A percentile compares a stretch with the other conserved stretches of the same genome.
Conservation (phyloP, 2,797 vertebrate genomes). For the Ctenopoma kingsleyae region DNA sequence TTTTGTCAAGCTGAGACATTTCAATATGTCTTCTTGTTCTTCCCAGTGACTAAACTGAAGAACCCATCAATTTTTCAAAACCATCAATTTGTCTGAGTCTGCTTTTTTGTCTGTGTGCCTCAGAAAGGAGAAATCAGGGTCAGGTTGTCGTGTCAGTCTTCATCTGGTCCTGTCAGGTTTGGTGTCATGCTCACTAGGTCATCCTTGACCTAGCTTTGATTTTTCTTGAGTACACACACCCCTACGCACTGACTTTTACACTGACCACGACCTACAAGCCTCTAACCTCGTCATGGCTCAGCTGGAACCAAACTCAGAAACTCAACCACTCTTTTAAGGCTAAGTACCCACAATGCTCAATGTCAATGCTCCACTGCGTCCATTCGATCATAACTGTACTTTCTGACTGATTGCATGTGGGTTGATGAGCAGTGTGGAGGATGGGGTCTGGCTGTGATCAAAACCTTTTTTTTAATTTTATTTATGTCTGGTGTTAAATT, state of each 20-base stretch:
- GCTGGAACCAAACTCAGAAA: slow-evolving; percentile 15
- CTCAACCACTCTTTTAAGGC: neutral
- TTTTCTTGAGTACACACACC: slow-evolving; percentile 49
- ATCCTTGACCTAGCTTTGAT: slow-evolving; percentile 40
- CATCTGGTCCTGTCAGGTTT: slow-evolving; percentile 42
- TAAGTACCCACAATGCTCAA: slow-evolving; percentile 27
- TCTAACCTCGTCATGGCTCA: slow-evolving; percentile 12
- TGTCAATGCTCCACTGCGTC: slow-evolving; percentile 57
- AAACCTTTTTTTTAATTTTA: slow-evolving; percentile 7
- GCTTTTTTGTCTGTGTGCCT: slow-evolving; percentile 69
- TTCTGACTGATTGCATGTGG: slow-evolving; percentile 49
- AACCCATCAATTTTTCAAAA: neutral
- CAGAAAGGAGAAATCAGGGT: slow-evolving; percentile 74
- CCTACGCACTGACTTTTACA: slow-evolving; percentile 8
- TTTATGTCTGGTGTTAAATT: slow-evolving; percentile 32
- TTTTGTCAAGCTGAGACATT: neutral
- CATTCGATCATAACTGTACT: slow-evolving; percentile 71
- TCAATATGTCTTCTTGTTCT: neutral
- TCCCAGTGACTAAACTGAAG: neutral
- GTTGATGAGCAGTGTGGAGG: slow-evolving; percentile 43
- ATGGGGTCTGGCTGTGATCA: slow-evolving; percentile 29
- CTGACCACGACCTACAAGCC: slow-evolving; percentile 11
- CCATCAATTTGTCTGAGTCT: neutral
- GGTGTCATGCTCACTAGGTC: slow-evolving; percentile 36
- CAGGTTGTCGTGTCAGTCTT: slow-evolving; percentile 27